phyloP scores from a whole-genome alignment of 2,797 vertebrate genomes.

The Spea hammondii region DNA sequence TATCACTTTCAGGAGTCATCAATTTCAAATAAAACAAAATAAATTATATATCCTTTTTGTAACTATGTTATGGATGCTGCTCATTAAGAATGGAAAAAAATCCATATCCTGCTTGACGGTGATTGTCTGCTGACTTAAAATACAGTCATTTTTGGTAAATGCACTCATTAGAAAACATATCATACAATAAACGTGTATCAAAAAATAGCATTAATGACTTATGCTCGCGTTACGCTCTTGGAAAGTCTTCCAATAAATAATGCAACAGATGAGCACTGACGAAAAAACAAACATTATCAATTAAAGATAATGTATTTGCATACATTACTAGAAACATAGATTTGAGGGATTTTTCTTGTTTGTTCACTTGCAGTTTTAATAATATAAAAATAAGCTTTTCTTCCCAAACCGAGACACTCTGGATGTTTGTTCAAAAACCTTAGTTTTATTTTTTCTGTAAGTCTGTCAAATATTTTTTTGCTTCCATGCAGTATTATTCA shows the following conservation, averaged over 20 bases:
- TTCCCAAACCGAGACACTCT: background rate
- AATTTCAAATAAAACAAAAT: slow-evolving; percentile 27
- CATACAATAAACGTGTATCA: slow-evolving; percentile 41
- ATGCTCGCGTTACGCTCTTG: slow-evolving; percentile 5
- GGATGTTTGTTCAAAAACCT: too few species aligned
- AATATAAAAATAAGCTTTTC: background rate
- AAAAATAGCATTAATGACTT: slow-evolving; percentile 44
- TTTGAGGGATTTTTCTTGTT: background rate
- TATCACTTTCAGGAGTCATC: background rate
- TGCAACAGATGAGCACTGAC: slow-evolving; percentile 33
- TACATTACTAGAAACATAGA: slow-evolving; percentile 12
- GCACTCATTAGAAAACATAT: slow-evolving; percentile 40
- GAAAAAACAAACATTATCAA: slow-evolving; percentile 33
- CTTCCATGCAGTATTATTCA: slow-evolving; percentile 4
- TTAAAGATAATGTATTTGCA: slow-evolving; percentile 44
- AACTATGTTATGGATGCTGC: slow-evolving; percentile 15
- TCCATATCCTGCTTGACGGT: slow-evolving; percentile 17
- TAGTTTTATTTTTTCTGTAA: too few species aligned
- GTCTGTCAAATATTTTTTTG: background rate
- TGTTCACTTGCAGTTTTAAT: background rate
- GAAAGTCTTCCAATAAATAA: slow-evolving; percentile 45
- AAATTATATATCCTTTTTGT: slow-evolving; percentile 22
- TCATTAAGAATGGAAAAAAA: slow-evolving; percentile 23
- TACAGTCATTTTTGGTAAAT: slow-evolving; percentile 42
- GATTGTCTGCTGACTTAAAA: slow-evolving; percentile 42